Evolutionary conservation across 2,797 vertebrate species (phyloP).

Genomic region (Crenuchus spilurus): DNA sequence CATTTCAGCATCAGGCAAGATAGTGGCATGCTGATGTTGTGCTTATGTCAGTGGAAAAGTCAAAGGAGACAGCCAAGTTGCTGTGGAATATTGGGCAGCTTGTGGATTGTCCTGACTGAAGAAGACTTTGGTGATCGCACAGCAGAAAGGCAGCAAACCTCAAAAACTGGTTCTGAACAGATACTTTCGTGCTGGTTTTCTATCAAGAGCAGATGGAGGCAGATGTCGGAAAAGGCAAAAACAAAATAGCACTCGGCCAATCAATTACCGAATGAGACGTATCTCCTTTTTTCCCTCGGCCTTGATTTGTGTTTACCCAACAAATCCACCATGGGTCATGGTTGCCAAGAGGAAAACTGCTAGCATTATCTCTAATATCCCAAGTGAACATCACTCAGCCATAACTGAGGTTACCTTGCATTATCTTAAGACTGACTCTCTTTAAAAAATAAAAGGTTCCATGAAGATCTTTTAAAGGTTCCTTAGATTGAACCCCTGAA

Average conservation of each 20-base stretch:
- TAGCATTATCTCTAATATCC: conserved; percentile 33
- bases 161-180: conserved; percentile 27
- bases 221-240: conserved; percentile 17
- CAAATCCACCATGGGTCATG: conserved; percentile 33
- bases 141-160: conserved; percentile 34
- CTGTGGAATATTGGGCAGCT: conserved; percentile 45
- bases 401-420: background rate
- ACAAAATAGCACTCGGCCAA: conserved; percentile 28
- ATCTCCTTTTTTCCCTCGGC: conserved; percentile 19
- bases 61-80: conserved; percentile 21
- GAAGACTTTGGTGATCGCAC: conserved; percentile 35
- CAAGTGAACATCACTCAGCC: conserved; percentile 29
- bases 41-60: conserved; percentile 59
- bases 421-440: too few species aligned
- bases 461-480: too few species aligned
- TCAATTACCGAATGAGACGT: conserved; percentile 47
- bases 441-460: too few species aligned
- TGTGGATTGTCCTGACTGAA: conserved; percentile 44
- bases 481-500: too few species aligned
- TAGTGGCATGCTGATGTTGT: conserved; percentile 47
- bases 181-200: conserved; percentile 46
- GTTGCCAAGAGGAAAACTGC: conserved; percentile 38
- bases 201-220: conserved; percentile 59
- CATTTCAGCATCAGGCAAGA: conserved; percentile 48
- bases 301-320: conserved; percentile 39